These are phyloP conservation scores for Alectura lathami DNA, from an alignment of 2,113 vertebrate genomes.

Conservation along the genomic window DNA sequence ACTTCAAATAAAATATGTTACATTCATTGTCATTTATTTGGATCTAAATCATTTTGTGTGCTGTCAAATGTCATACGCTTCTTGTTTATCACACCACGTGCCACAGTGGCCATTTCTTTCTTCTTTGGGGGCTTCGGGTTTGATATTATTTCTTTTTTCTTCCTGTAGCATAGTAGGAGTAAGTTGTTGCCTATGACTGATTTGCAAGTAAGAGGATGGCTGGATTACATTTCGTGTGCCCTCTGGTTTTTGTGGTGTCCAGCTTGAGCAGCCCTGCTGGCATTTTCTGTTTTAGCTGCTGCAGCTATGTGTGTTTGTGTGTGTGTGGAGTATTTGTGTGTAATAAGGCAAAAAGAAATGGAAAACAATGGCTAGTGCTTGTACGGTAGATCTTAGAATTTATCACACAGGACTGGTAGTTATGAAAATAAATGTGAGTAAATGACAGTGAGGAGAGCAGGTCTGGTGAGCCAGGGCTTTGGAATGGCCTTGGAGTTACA, in stretches of 20 bases:
- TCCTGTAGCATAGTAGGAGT: fast-evolving
- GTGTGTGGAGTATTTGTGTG: neutral
- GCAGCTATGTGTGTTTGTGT: neutral
- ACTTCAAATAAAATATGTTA: fast-evolving
- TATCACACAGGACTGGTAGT: neutral
- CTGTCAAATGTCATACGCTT: neutral
- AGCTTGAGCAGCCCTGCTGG: neutral
- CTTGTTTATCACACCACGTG: neutral
- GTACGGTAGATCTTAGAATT: fast-evolving
- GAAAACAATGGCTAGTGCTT: neutral
- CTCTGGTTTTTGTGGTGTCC: neutral
- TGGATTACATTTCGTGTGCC: neutral
- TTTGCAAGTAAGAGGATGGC: neutral
- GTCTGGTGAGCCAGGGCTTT: neutral
- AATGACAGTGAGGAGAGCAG: neutral
- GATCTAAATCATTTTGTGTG: neutral
- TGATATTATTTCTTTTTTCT: neutral
- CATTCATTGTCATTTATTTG: neutral
- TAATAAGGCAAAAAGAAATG: neutral
- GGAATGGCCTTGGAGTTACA: neutral
- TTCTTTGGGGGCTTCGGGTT: neutral
- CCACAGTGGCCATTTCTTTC: neutral
- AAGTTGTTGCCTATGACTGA: neutral
- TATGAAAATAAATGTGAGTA: neutral
- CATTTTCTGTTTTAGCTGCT: neutral